Conservation (phyloP, 2,113 vertebrate genomes). For the Hippocampus barbouri region DNA sequence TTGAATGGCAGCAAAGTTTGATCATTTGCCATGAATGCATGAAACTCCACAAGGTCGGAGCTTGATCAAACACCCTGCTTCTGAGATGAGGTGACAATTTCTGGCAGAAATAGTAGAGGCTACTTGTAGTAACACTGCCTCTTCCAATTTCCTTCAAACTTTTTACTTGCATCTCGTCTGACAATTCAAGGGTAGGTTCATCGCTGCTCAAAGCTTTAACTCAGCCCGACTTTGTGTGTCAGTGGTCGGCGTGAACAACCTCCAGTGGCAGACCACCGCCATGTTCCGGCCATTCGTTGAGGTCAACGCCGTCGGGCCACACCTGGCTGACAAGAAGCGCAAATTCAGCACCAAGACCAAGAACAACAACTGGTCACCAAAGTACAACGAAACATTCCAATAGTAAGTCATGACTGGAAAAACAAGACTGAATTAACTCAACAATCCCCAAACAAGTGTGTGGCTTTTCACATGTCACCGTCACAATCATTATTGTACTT, state of each 20-base stretch:
- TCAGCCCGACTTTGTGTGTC: constrained; percentile 1
- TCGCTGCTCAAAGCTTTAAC: background rate
- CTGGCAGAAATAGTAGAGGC: background rate
- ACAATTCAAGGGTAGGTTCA: background rate
- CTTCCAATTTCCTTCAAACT: background rate
- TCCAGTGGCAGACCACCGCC: constrained; percentile 90
- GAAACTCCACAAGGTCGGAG: background rate
- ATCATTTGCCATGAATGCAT: no score
- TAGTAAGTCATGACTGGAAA: constrained; percentile 82
- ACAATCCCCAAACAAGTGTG: constrained; percentile 10
- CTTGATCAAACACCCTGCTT: background rate
- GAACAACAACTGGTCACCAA: constrained; percentile 98
- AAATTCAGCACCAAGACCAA: constrained; percentile 98
- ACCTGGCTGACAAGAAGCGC: constrained; percentile 89
- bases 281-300: constrained; percentile 98
- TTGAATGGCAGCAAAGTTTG: no score
- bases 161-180: background rate
- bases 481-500: background rate
- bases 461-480: constrained; percentile 26
- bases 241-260: constrained; percentile 91
- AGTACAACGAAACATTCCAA: constrained; percentile 98
- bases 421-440: constrained; percentile 37
- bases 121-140: background rate
- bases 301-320: constrained; percentile 88
- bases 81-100: background rate